Evolutionary conservation across 2,888 invertebrate genomes (phyloP), one percentile per base, ranked within the genome.

Genomic region (Cheiracanthium punctorium): DNA sequence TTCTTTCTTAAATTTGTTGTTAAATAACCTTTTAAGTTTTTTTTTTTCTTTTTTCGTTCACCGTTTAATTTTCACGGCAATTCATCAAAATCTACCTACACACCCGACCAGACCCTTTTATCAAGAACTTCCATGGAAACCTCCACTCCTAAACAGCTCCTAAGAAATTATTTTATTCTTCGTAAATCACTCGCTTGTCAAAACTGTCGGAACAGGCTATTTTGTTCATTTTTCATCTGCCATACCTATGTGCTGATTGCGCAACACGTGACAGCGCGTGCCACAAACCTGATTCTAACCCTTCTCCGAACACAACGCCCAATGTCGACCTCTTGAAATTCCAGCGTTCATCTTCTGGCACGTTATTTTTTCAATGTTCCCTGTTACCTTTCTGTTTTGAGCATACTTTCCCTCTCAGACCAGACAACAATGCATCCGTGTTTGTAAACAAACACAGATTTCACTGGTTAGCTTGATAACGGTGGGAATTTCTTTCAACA

Each of bases 251-350:
- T 10, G 37, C 4, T 37, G 37, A 48, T 48, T 48, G 48, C 17
- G 48, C 48, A 10, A 58, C 24, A 24, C 24, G 24, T 58, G 58
- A 24, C 12, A 20, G 24, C 4, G 24, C 58, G 58, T 24, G 24
- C 58, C 58, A 58, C 14, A 58, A 58, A 58, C 58, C 58, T 58
- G 58, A 65, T 75, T 65, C 65, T 58, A 7, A 20, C 43, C 29
- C 29, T 75, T 65, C 65, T 65, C 41, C 29, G 17, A 65, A 75
- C 65, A 41, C 30, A 41, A 41, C 41, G 65, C 33, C 41, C 17
- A 64, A 33, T 64, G 30, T 33, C 52, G 52, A 58, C 73, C 48
- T 48, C 48, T 17, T 17, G 48, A 2, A 8, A 48, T 17, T 58
- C 12, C 1, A 7, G 58, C 58, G 7, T 58, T 58, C 24, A 17